Conservation (phyloP, 1,140 invertebrate species). For the Megathymus violae region DNA sequence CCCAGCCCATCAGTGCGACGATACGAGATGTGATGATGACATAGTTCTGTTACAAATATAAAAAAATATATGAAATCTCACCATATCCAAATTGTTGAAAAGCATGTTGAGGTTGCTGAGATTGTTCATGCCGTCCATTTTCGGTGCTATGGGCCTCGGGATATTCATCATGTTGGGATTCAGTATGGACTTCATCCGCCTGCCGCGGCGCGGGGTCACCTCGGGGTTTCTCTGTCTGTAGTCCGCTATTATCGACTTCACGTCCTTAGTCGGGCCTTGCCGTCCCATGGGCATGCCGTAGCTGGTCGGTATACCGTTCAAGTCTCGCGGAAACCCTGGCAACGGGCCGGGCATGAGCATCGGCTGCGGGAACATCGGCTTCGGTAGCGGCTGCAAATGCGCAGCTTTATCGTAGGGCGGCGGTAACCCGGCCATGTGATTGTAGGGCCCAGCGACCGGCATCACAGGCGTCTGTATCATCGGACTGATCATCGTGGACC, state of each 20-base stretch:
- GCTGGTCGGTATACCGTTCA: constrained; percentile 74
- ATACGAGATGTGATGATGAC: too few species aligned
- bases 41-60: too few species aligned
- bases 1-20: too few species aligned
- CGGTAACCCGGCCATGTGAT: constrained; percentile 71
- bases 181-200: constrained; percentile 83
- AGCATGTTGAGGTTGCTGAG: constrained; percentile 74
- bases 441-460: constrained; percentile 68
- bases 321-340: constrained; percentile 77
- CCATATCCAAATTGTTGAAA: constrained; percentile 79
- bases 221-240: constrained; percentile 90
- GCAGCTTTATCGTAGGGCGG: constrained; percentile 77
- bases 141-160: constrained; percentile 70
- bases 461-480: constrained; percentile 66
- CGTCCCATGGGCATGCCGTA: constrained; percentile 83
- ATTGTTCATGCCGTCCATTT: constrained; percentile 67
- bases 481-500: constrained; percentile 55
- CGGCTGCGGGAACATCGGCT: constrained; percentile 72
- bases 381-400: constrained; percentile 73
- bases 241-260: constrained; percentile 92
- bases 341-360: constrained; percentile 73
- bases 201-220: constrained; percentile 86
- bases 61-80: too few species aligned
- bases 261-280: constrained; percentile 90
- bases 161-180: constrained; percentile 76